A percentile compares a stretch with the other conserved stretches of the same genome.
phyloP scores from a whole-genome alignment of 2,888 invertebrate species.

The Sinotaia quadrata region DNA sequence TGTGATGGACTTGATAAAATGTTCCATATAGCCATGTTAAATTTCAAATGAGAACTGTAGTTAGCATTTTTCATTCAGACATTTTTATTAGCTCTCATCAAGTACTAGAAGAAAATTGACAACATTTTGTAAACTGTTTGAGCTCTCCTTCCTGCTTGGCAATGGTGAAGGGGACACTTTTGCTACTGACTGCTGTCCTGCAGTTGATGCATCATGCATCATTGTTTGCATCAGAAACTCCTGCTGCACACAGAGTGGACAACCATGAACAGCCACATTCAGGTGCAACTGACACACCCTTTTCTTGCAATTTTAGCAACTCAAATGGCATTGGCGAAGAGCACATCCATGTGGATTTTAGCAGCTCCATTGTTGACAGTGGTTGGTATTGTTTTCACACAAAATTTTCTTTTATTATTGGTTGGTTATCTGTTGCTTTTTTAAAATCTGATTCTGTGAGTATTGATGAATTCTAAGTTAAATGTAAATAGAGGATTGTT shows the following conservation, averaged over 20 bases:
- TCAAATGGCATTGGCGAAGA: conserved; percentile 22
- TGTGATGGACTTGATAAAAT: too few species aligned
- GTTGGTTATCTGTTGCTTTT: too few species aligned
- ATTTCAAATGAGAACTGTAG: too few species aligned
- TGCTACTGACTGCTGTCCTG: conserved; percentile 40
- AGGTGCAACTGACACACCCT: background rate
- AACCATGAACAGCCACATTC: background rate
- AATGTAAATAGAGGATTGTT: too few species aligned
- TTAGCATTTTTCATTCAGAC: too few species aligned
- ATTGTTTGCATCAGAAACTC: conserved; percentile 10
- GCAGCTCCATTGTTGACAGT: conserved; percentile 54
- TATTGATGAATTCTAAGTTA: too few species aligned
- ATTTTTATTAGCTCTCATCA: background rate
- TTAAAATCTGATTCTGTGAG: too few species aligned
- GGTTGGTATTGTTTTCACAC: too few species aligned
- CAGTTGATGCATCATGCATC: conserved; percentile 35
- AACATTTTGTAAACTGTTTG: background rate
- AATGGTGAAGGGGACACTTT: conserved; percentile 23
- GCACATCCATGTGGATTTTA: conserved; percentile 50
- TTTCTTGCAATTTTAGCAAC: conserved; percentile 23
- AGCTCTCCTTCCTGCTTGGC: background rate
- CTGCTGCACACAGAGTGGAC: background rate
- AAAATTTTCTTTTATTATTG: too few species aligned
- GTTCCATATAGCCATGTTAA: too few species aligned
- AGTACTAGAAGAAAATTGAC: background rate